phyloP scores from a whole-genome alignment of 2,113 vertebrate species.

The Phrynosoma platyrhinos region DNA sequence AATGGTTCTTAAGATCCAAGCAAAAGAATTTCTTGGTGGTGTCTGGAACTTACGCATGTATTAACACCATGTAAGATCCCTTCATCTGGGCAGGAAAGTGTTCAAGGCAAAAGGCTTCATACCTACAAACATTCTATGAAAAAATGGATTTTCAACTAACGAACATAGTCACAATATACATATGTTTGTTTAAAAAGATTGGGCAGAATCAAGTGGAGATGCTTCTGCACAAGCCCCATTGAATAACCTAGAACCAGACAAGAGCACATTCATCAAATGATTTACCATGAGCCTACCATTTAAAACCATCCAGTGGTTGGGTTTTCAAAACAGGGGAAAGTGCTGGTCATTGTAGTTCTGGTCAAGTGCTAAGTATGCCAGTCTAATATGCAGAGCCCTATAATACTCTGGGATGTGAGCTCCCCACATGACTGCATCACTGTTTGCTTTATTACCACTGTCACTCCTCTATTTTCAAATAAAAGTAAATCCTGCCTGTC shows the following conservation, averaged over 20 bases:
- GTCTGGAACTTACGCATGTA: neutral
- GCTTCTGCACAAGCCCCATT: neutral
- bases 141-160: neutral
- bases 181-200: neutral
- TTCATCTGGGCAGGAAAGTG: neutral
- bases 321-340: neutral
- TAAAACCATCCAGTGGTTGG: neutral
- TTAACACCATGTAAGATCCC: neutral
- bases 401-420: neutral
- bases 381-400: neutral
- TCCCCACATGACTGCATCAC: neutral
- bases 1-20: neutral
- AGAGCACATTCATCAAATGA: neutral
- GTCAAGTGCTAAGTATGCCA: neutral
- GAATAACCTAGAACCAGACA: neutral
- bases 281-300: neutral
- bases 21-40: neutral
- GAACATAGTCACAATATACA: neutral
- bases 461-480: neutral
- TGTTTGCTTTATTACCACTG: neutral
- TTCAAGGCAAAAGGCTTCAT: neutral
- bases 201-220: neutral
- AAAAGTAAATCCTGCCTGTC: neutral
- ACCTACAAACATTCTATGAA: neutral
- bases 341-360: neutral